Evolutionary conservation across 2,888 invertebrate genomes (phyloP), one percentile per base, ranked within the genome.

Genomic region (Pandemis heparana): DNA sequence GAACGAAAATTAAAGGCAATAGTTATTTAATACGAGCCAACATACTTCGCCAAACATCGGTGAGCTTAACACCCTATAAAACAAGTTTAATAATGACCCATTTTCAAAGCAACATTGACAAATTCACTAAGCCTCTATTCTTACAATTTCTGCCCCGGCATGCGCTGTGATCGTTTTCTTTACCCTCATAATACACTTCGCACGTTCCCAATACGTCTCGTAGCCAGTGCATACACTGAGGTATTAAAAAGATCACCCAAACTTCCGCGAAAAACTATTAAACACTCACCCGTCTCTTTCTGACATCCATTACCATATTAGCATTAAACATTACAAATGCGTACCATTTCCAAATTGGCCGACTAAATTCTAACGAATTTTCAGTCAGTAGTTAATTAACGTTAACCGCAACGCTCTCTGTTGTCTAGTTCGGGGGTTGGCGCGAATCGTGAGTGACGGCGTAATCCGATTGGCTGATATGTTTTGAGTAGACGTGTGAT

Each of bases 351-450:
- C 77, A 85, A 89, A 88, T 89, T 85, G 83, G 83, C 87, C 78
- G 78, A 83, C 81, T 85, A 84, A 83, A 88, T 88, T 88, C 85
- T 89, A 87, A 85, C 88, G 89, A 89, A 89, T 89, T 91, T 89
- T 88, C 86, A 87, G 89, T 87, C 87, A 84, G 85, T 87, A 89
- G 91, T 91, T 91, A 91, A 91, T 91, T 91, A 91, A 90, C 87
- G 87, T 79, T 81, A 86, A 86, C 90, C 91, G 81, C 90, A 88
- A 82, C 83, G 86, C 84, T 85, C 83, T 85, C 82, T 85, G 84
- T 84, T 88, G 87, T 88, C 88, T 82, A 80, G 80, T 79, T 80
- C 79, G 69, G 75, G 66, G 64, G 39, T 14, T 65, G 77, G 77
- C 60, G 16, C 51, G 75, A 79, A 16, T 63, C 23, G 56, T 43